phyloP scores from a whole-genome alignment of 1,140 invertebrate species.

The Trichomalopsis sarcophagae region DNA sequence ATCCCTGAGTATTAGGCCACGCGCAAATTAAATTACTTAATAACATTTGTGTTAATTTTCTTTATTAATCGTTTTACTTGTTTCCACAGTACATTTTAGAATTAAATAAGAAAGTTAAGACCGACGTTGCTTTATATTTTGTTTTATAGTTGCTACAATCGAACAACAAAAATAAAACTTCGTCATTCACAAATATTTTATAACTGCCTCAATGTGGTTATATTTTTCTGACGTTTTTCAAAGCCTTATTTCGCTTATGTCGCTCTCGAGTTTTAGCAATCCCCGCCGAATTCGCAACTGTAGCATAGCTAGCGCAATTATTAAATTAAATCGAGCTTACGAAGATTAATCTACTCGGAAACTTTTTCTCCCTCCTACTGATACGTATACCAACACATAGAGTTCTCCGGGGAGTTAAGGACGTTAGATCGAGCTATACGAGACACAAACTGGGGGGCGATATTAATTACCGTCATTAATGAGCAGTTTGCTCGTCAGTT shows the following conservation, averaged over 20 bases:
- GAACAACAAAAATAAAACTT: too few species aligned
- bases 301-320: background rate
- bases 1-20: background rate
- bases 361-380: background rate
- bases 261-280: background rate
- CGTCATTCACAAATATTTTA: too few species aligned
- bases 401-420: background rate
- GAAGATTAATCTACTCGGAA: slow-evolving; percentile 2
- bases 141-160: too few species aligned
- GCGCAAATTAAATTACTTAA: slow-evolving; percentile 22
- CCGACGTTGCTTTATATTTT: too few species aligned
- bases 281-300: background rate
- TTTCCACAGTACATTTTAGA: background rate
- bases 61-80: background rate
- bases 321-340: background rate
- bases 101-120: too few species aligned
- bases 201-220: too few species aligned
- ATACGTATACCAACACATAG: background rate
- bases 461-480: slow-evolving; percentile 56
- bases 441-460: background rate
- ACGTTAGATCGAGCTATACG: background rate
- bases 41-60: slow-evolving; percentile 14
- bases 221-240: too few species aligned
- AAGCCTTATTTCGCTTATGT: too few species aligned
- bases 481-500: slow-evolving; percentile 46